A percentile compares a stretch with the other conserved stretches of the same genome.
phyloP scores from a whole-genome alignment of 2,113 vertebrate genomes.

The Neoarius graeffei region DNA sequence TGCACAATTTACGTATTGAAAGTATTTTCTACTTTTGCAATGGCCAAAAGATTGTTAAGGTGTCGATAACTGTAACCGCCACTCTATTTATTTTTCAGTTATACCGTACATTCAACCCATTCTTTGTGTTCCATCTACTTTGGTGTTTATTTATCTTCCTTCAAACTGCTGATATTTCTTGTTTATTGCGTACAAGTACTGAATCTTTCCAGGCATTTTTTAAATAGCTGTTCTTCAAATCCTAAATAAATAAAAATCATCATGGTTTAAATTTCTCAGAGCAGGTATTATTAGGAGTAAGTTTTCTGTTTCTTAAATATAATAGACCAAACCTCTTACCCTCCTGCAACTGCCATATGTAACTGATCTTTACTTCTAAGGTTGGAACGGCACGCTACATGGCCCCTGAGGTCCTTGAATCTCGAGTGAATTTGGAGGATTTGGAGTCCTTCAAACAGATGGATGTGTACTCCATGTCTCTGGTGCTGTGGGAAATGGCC shows the following conservation, averaged over 20 bases:
- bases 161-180: neutral
- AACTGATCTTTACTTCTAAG: conserved; percentile 60
- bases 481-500: conserved; percentile 89
- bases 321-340: neutral
- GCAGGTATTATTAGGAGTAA: neutral
- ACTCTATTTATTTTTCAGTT: neutral
- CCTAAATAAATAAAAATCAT: neutral
- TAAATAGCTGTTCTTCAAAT: neutral
- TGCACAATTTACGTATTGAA: too few species aligned
- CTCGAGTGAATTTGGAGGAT: conserved; percentile 89
- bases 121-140: neutral
- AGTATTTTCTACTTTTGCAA: too few species aligned
- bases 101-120: neutral
- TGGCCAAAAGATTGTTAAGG: too few species aligned
- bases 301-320: neutral
- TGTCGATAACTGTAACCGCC: too few species aligned
- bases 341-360: neutral
- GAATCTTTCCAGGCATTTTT: neutral
- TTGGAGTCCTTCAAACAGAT: conserved; percentile 92
- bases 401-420: conserved; percentile 91
- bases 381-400: conserved; percentile 91
- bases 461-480: conserved; percentile 89
- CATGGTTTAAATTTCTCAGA: neutral
- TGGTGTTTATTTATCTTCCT: neutral
- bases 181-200: neutral